Evolutionary conservation across 2,888 invertebrate species (phyloP).

Genomic region (Acanthoscelides obtectus): DNA sequence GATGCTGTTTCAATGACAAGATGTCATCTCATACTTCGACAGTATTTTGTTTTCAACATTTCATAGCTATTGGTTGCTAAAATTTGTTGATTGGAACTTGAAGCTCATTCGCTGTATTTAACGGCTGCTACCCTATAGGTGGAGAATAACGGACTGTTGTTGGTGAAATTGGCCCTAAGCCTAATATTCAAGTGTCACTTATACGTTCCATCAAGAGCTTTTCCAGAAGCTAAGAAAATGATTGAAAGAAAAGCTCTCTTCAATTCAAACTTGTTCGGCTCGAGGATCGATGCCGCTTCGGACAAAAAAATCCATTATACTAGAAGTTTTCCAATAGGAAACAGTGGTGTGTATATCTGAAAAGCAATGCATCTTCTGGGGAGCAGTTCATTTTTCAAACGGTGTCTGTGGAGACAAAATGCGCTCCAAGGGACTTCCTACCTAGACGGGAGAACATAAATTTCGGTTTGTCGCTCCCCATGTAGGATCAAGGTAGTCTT

Average conservation of each 20-base stretch:
- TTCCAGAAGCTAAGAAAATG: background rate
- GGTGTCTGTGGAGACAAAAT: background rate
- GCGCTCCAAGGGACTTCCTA: background rate
- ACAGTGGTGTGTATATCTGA: background rate
- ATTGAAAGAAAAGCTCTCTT: background rate
- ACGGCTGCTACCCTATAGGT: no score
- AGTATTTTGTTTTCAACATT: no score
- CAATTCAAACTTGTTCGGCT: background rate
- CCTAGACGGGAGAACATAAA: background rate
- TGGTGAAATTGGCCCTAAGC: no score
- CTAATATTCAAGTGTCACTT: no score
- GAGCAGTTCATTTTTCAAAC: background rate
- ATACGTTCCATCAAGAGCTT: background rate
- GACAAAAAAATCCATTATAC: background rate
- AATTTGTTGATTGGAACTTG: no score
- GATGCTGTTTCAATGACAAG: no score
- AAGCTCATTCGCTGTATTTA: no score
- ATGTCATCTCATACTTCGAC: no score
- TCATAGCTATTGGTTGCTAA: no score
- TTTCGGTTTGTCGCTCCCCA: background rate
- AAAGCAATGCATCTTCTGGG: background rate
- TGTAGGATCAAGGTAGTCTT: background rate
- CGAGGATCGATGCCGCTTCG: background rate
- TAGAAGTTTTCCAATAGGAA: background rate
- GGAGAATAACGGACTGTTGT: no score